These are phyloP conservation scores for Petrocephalus schoutedeni DNA, from an alignment of 2,797 vertebrate genomes.

Conservation along the genomic window DNA sequence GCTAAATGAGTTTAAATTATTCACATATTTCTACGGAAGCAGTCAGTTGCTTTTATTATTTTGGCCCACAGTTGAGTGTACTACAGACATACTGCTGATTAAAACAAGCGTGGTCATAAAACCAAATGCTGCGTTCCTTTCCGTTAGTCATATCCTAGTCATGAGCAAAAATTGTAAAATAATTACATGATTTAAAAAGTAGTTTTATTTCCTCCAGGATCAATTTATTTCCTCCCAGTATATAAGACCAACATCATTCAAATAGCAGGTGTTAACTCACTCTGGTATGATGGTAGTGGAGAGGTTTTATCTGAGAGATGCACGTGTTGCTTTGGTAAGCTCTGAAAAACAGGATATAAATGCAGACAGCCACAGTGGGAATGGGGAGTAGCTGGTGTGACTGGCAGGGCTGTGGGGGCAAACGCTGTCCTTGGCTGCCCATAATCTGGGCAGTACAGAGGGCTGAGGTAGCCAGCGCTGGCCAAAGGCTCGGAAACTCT, in stretches of 20 bases:
- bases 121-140: neutral
- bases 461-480: neutral
- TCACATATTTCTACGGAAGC: conserved; percentile 1
- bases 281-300: neutral
- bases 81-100: neutral
- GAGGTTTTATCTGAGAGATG: neutral
- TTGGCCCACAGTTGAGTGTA: neutral
- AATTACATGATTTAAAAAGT: neutral
- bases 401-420: neutral
- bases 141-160: neutral
- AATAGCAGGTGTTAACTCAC: neutral
- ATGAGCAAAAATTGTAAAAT: neutral
- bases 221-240: neutral
- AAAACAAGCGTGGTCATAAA: neutral
- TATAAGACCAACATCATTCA: neutral
- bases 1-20: neutral
- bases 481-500: neutral
- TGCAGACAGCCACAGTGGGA: neutral
- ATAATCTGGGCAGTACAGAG: neutral
- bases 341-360: neutral
- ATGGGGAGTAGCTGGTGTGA: neutral
- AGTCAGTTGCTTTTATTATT: neutral
- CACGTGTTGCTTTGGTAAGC: neutral
- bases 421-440: neutral
- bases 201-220: neutral